Percentiles rank a stretch among this genome's conserved stretches.
Evolutionary conservation across 2,113 vertebrate genomes (phyloP).

Genomic region (Siniperca knerii): DNA sequence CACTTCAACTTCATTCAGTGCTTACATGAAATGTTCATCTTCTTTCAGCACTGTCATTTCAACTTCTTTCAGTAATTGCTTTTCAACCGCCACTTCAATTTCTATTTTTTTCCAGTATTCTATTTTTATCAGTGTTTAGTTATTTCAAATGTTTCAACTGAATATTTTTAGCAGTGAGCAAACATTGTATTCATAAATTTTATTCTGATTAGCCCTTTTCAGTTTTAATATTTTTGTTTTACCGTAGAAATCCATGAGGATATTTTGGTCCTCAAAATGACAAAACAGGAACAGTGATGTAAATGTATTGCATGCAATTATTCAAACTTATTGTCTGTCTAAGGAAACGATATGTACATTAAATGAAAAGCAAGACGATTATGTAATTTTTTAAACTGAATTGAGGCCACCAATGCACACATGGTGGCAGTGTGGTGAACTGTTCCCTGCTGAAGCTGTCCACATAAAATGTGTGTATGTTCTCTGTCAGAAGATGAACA

Average conservation of each 20-base stretch:
- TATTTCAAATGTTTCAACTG: not conserved
- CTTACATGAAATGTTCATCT: not conserved
- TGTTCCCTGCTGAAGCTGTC: not conserved
- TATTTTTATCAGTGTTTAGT: not conserved
- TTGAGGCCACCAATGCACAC: slow-evolving; percentile 51
- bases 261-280: not conserved
- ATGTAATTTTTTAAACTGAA: not conserved
- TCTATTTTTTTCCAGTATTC: not conserved
- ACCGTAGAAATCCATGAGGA: not conserved
- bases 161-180: not conserved
- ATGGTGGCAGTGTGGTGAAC: slow-evolving; percentile 67
- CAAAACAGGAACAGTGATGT: not conserved
- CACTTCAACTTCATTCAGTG: not conserved
- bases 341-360: not conserved
- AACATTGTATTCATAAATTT: not conserved
- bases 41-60: not conserved
- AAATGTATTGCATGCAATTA: not conserved
- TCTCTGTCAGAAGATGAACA: slow-evolving; percentile 6
- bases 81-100: not conserved
- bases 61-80: not conserved
- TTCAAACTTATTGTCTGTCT: not conserved
- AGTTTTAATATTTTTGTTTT: not conserved
- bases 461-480: not conserved
- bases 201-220: not conserved
- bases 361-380: not conserved